Conservation (phyloP, 2,888 invertebrate species). For the Scaptomyza tumidula region DNA sequence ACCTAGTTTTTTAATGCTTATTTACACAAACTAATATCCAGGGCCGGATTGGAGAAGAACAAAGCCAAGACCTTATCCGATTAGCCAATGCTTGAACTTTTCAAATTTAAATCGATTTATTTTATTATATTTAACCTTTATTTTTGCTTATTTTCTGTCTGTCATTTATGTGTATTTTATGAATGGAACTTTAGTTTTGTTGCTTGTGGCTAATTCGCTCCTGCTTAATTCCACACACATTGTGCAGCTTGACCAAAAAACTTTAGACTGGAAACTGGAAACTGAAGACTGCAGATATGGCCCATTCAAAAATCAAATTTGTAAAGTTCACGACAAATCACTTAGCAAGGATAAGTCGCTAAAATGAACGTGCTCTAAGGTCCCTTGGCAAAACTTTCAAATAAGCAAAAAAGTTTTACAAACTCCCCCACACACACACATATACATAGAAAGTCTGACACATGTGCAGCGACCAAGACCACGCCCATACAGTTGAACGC, state of each 20-base stretch:
- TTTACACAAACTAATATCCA: conserved; percentile 16
- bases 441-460: conserved; percentile 10
- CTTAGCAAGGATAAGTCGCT: conserved; percentile 59
- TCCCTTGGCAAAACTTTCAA: conserved; percentile 61
- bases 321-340: conserved; percentile 73
- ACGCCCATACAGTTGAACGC: conserved; percentile 49
- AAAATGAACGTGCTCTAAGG: conserved; percentile 57
- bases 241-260: conserved; percentile 32
- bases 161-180: background rate
- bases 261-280: conserved; percentile 1
- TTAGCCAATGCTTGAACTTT: background rate
- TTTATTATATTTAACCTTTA: background rate
- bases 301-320: conserved; percentile 66
- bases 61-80: background rate
- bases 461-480: conserved; percentile 32
- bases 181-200: background rate
- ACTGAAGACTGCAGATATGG: conserved; percentile 23
- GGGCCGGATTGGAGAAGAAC: conserved; percentile 5
- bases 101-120: too few species aligned
- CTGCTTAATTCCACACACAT: conserved; percentile 4
- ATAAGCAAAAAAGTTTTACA: conserved; percentile 55
- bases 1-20: conserved; percentile 52
- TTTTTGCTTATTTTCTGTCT: background rate
- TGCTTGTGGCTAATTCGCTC: conserved; percentile 3
- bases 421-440: conserved; percentile 20